These are phyloP conservation scores for Corythoichthys intestinalis DNA, from an alignment of 2,113 vertebrate species.

Conservation along the genomic window DNA sequence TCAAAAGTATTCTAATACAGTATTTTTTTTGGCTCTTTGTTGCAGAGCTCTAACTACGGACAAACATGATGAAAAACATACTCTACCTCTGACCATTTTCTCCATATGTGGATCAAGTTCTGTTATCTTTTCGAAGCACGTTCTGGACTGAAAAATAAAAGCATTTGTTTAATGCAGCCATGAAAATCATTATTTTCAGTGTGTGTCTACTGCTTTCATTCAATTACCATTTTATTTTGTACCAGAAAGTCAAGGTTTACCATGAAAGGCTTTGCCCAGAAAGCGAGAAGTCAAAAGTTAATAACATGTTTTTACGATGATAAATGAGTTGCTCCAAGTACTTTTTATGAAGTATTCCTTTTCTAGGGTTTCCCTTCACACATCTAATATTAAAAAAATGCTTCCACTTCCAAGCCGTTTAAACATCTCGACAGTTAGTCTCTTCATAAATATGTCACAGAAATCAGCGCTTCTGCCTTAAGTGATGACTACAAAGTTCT, in stretches of 20 bases:
- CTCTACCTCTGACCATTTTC: conserved; percentile 68
- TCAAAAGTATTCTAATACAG: not conserved
- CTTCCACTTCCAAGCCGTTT: not conserved
- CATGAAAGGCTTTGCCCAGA: not conserved
- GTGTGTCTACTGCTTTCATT: not conserved
- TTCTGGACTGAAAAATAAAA: conserved; percentile 56
- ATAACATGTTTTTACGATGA: not conserved
- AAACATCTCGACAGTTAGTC: not conserved
- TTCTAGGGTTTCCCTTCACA: not conserved
- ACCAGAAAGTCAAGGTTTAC: not conserved
- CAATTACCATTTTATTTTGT: not conserved
- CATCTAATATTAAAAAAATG: not conserved
- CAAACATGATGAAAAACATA: not conserved
- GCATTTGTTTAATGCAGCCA: not conserved
- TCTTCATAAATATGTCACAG: not conserved
- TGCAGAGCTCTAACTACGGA: not conserved
- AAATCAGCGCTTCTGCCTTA: not conserved
- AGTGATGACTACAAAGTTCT: not conserved
- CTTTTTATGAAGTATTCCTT: not conserved
- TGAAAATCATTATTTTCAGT: not conserved
- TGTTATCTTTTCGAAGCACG: conserved; percentile 67
- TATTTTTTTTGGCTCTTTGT: not conserved
- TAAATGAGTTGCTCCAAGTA: not conserved
- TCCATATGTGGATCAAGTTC: conserved; percentile 60
- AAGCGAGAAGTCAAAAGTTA: not conserved